Evolutionary conservation across 2,888 invertebrate species (phyloP).

Genomic region (Theodoxus fluviatilis): DNA sequence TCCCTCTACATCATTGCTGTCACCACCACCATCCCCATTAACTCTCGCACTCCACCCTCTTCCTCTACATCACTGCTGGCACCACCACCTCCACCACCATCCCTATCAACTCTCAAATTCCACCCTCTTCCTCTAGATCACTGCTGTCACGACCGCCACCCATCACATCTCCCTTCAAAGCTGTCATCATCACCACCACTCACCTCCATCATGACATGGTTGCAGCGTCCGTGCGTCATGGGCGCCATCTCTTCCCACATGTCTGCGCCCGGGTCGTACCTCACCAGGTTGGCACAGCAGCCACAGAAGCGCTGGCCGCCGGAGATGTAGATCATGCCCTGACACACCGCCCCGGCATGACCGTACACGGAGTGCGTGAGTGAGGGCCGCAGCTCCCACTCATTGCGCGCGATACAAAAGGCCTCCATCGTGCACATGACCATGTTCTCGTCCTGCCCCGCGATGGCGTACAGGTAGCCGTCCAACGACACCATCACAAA

Average conservation of each 20-base stretch:
- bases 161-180: no score
- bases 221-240: slow-evolving; percentile 55
- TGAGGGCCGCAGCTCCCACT: slow-evolving; percentile 58
- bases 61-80: no score
- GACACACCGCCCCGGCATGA: slow-evolving; percentile 58
- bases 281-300: slow-evolving; percentile 53
- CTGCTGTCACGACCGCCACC: no score
- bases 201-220: slow-evolving; percentile 58
- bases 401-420: slow-evolving; percentile 58
- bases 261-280: slow-evolving; percentile 52
- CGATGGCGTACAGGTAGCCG: slow-evolving; percentile 56
- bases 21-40: no score
- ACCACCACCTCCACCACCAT: no score
- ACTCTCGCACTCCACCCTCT: no score
- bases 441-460: slow-evolving; percentile 63
- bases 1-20: no score
- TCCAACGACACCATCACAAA: slow-evolving; percentile 56
- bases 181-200: no score
- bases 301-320: slow-evolving; percentile 64
- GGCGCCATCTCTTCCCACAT: slow-evolving; percentile 56
- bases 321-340: slow-evolving; percentile 55
- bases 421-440: slow-evolving; percentile 63
- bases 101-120: no score
- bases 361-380: slow-evolving; percentile 58
- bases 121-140: no score